Percentiles rank a stretch among this genome's conserved stretches.
These are phyloP conservation scores for Entelurus aequoreus DNA, from an alignment of 2,113 vertebrate genomes.

Conservation along the genomic window DNA sequence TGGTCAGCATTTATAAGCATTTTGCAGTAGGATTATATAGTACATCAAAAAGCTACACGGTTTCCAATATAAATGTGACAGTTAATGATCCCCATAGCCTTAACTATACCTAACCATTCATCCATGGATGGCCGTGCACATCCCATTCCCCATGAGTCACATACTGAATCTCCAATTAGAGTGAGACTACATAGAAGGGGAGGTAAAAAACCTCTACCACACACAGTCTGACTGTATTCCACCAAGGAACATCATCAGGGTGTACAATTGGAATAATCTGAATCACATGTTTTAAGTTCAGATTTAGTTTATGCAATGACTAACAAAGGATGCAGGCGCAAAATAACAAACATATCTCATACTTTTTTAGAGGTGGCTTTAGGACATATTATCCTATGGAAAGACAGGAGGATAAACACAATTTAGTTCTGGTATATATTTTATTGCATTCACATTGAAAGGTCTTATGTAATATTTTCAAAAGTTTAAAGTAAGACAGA, in stretches of 20 bases:
- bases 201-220: slow-evolving; percentile 17
- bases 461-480: too few relatives aligned
- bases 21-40: too few relatives aligned
- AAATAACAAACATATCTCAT: slow-evolving; percentile 36
- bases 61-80: slow-evolving; percentile 1
- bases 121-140: slow-evolving; percentile 34
- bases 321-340: slow-evolving; percentile 37
- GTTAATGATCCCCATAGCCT: not conserved
- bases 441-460: too few relatives aligned
- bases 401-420: not conserved
- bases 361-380: slow-evolving; percentile 28
- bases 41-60: not conserved
- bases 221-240: slow-evolving; percentile 40
- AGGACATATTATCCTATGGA: not conserved
- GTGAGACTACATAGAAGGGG: slow-evolving; percentile 23
- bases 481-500: too few relatives aligned
- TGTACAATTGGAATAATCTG: slow-evolving; percentile 35
- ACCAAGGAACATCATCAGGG: slow-evolving; percentile 39
- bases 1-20: slow-evolving; percentile 2
- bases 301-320: slow-evolving; percentile 34
- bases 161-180: slow-evolving; percentile 47
- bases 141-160: slow-evolving; percentile 53
- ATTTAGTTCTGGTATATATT: too few relatives aligned
- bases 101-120: slow-evolving; percentile 43
- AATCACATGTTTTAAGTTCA: slow-evolving; percentile 37